phyloP scores from a whole-genome alignment of 2,888 invertebrate genomes.

The Allolobophora icterica region DNA sequence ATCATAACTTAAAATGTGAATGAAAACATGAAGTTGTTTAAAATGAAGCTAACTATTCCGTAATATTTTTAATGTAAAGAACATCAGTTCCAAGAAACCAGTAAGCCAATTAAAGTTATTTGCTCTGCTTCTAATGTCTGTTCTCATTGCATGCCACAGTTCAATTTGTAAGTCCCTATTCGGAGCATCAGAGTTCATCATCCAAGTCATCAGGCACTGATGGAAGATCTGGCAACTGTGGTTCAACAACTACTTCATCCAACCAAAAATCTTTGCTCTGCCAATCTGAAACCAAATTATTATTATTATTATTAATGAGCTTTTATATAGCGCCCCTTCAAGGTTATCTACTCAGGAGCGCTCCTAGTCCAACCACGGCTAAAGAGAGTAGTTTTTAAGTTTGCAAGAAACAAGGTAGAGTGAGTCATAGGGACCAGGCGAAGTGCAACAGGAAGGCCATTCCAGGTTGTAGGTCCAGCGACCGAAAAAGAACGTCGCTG shows the following conservation, averaged over 20 bases:
- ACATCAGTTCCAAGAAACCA: background rate
- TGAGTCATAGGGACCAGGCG: too few species aligned
- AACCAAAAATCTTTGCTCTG: background rate
- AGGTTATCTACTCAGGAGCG: too few species aligned
- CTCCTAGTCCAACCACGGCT: too few species aligned
- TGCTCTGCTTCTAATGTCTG: background rate
- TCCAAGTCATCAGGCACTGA: background rate
- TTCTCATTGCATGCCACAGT: background rate
- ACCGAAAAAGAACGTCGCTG: too few species aligned
- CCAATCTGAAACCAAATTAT: slow-evolving; percentile 10
- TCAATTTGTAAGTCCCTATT: background rate
- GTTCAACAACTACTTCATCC: background rate
- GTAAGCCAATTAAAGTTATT: background rate
- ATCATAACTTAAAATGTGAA: background rate
- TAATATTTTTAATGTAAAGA: background rate
- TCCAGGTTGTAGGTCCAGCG: too few species aligned
- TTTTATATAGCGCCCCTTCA: too few species aligned
- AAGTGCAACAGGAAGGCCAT: too few species aligned
- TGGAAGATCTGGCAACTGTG: background rate
- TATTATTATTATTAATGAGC: too few species aligned
- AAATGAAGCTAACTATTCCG: background rate
- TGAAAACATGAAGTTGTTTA: background rate
- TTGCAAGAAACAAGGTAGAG: too few species aligned
- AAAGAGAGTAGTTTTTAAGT: too few species aligned
- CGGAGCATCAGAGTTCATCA: background rate